Conservation (phyloP, 2,113 vertebrate species). For the Desmodus rotundus region DNA sequence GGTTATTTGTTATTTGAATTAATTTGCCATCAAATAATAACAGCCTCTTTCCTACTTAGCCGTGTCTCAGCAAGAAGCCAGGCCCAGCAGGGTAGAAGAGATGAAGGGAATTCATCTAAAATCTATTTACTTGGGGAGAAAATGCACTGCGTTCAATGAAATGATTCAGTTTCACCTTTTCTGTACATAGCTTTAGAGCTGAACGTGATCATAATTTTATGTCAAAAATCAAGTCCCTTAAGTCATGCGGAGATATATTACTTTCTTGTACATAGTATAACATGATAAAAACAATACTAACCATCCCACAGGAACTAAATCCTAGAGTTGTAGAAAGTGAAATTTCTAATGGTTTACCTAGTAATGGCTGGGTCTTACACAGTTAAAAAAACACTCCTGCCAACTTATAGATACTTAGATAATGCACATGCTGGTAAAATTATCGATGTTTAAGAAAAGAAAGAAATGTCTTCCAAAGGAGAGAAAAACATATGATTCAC, state of each 20-base stretch:
- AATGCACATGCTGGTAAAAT: background rate
- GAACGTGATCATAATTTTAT: slow-evolving; percentile 54
- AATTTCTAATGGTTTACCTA: background rate
- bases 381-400: background rate
- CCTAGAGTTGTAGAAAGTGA: background rate
- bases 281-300: slow-evolving; percentile 55
- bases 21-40: slow-evolving; percentile 62
- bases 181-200: slow-evolving; percentile 38
- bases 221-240: slow-evolving; percentile 61
- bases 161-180: slow-evolving; percentile 54
- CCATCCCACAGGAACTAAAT: background rate
- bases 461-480: background rate
- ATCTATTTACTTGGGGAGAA: slow-evolving; percentile 53
- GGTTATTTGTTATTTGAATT: slow-evolving; percentile 40
- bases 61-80: background rate
- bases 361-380: background rate
- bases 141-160: slow-evolving; percentile 43
- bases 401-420: background rate
- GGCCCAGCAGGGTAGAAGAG: slow-evolving; percentile 50
- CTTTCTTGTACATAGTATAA: background rate
- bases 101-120: slow-evolving; percentile 68
- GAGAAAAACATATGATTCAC: background rate
- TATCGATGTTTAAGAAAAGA: background rate
- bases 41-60: slow-evolving; percentile 32
- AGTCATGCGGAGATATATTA: slow-evolving; percentile 28